A percentile compares a stretch with the other conserved stretches of the same genome.
Conservation (phyloP, 1,140 invertebrate species). For the Drosophila nigrodunni region DNA sequence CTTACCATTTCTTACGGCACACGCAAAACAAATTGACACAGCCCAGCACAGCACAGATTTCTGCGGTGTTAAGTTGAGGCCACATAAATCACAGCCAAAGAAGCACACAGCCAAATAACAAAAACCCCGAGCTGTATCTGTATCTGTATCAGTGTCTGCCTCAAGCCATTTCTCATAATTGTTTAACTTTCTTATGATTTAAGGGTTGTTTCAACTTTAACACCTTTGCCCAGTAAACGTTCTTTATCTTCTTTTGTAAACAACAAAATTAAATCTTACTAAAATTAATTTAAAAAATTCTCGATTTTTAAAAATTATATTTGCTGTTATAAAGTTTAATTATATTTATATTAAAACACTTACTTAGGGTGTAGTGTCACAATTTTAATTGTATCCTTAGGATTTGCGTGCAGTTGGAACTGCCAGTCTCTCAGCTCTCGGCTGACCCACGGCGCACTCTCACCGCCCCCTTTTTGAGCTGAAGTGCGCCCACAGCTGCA, state of each 20-base stretch:
- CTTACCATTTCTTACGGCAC: conserved; percentile 26
- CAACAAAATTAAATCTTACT: not conserved
- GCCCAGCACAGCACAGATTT: conserved; percentile 65
- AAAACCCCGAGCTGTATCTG: not conserved
- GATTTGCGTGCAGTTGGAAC: too few species aligned
- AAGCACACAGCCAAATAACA: not conserved
- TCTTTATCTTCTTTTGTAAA: not conserved
- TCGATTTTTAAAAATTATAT: too few species aligned
- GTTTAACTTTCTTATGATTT: not conserved
- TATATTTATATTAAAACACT: too few species aligned
- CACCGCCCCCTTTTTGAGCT: not conserved
- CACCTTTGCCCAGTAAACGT: not conserved
- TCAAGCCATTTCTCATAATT: conserved; percentile 34
- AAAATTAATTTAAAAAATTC: not conserved
- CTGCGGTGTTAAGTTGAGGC: conserved; percentile 74
- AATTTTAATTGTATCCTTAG: too few species aligned
- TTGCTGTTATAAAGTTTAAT: too few species aligned
- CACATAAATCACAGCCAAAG: conserved; percentile 69
- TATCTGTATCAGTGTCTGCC: not conserved
- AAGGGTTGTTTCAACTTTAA: not conserved
- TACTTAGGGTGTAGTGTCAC: too few species aligned
- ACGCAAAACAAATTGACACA: conserved; percentile 80
- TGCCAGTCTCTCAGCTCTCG: too few species aligned
- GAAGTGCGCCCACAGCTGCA: not conserved
- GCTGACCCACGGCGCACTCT: too few species aligned